Evolutionary conservation across 1,140 invertebrate genomes (phyloP), one percentile per base, ranked within the genome.

Genomic region (Ceratosolen fusciceps): DNA sequence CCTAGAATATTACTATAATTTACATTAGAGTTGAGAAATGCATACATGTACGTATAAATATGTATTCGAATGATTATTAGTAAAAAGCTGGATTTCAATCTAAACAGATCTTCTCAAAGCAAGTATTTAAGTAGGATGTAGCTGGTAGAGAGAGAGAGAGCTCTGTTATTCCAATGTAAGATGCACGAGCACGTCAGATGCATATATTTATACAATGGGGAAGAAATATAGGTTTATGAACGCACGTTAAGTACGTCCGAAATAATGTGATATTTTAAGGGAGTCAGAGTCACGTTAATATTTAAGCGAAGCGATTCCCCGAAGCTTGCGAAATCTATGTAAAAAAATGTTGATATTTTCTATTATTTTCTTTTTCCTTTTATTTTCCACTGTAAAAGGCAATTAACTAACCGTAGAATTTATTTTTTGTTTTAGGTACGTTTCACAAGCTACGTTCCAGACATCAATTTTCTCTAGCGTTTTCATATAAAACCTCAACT

Each of bases 361-460:
- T 7, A 47, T 47, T 9, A 47, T 47, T 47, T 9, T 47, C 16
- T 47, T 16, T 7, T 47, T 47, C 16, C 16, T 47, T 47, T 47
- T 47, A 47, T 9, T 47, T 52, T 52, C 49, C 19, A 3, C 12
- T 52, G 10, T 52, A 52, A 52, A 37, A 29, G 47, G 21, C 1
- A 47, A 68, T 39, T 71, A 52, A 37, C 47, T 71, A 29, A 71
- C 26, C 29, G 31, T 52, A 54, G 14, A 29, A 56, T 56, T 62
- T 60, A 43, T n/a, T 58, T 74, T 74, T 26, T 74, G 56, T 62
- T 74, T 29, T n/a, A 74, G 39, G 72, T 74, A 31, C 47, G 72
- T 74, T 74, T 74, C 34, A 52, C 71, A 70, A 47, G n/a, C 19
- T 19, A 21, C 49, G 3, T 52, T 24, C 26, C 16, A 52, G 16